phyloP scores from a whole-genome alignment of 2,888 invertebrate species.

The Dusona sp. region DNA sequence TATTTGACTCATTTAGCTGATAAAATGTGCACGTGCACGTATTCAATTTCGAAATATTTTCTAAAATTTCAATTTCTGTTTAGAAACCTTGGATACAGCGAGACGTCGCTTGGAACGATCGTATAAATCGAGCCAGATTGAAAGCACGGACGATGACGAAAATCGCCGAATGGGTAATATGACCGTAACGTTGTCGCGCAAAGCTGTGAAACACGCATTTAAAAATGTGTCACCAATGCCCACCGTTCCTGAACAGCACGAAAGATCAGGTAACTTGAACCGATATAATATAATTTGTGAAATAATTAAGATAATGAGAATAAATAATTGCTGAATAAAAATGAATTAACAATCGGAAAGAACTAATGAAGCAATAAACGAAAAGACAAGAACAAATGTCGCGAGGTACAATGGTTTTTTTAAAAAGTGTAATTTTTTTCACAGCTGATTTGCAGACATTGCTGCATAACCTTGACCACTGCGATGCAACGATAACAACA shows the following conservation, averaged over 20 bases:
- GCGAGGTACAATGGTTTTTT: neutral
- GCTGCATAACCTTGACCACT: neutral
- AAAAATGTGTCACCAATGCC: slow-evolving; percentile 21
- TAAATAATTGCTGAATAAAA: neutral
- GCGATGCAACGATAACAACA: neutral
- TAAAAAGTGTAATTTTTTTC: neutral
- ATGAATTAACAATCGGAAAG: neutral
- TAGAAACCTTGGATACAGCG: slow-evolving; percentile 17
- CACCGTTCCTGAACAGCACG: neutral
- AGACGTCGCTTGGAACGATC: slow-evolving; percentile 14
- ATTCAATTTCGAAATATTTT: neutral
- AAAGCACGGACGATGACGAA: slow-evolving; percentile 19
- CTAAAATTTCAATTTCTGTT: neutral
- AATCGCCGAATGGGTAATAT: neutral
- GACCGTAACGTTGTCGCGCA: neutral
- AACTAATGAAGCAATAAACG: neutral
- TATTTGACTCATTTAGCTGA: neutral
- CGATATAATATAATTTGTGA: neutral
- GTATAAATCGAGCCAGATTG: slow-evolving; percentile 1
- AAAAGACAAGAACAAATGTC: neutral
- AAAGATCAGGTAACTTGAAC: neutral
- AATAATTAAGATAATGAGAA: neutral
- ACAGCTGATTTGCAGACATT: neutral
- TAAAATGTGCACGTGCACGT: too few species aligned
- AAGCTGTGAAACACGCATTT: neutral